These are phyloP conservation scores for Clostera curtula DNA, from an alignment of 2,888 invertebrate species.

Conservation along the genomic window DNA sequence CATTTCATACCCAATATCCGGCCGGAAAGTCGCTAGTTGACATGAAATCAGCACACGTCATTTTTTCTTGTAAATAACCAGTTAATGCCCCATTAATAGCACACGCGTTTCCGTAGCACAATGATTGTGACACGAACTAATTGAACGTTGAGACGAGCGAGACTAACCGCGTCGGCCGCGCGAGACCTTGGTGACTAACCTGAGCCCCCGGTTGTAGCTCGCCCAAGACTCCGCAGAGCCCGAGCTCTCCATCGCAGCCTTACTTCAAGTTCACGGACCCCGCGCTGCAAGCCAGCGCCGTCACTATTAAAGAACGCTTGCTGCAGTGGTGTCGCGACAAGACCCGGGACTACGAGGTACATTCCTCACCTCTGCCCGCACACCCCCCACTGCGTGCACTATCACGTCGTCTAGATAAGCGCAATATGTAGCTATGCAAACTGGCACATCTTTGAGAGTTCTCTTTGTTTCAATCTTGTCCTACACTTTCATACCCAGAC, in stretches of 20 bases:
- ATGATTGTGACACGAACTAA: constrained; percentile 28
- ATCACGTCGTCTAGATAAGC: constrained; percentile 7
- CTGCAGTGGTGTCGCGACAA: constrained; percentile 98
- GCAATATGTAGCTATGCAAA: constrained; percentile 7
- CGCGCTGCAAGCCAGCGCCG: constrained; percentile 91
- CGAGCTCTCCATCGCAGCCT: constrained; percentile 79
- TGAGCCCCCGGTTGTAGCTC: constrained; percentile 77
- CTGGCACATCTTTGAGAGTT: background rate
- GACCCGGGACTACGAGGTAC: constrained; percentile 98
- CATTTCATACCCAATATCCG: constrained; percentile 14
- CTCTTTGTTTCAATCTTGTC: background rate
- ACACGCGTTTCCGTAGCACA: constrained; percentile 34
- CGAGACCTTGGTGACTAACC: constrained; percentile 47
- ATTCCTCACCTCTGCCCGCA: constrained; percentile 31
- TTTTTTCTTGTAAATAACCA: constrained; percentile 40
- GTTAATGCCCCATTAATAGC: constrained; percentile 33
- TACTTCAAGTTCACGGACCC: constrained; percentile 95
- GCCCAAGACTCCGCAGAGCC: constrained; percentile 80
- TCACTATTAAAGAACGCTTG: constrained; percentile 96
- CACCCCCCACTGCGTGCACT: constrained; percentile 27
- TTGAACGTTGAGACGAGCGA: no score
- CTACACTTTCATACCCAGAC: constrained; percentile 1
- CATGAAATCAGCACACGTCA: constrained; percentile 23
- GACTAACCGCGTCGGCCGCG: constrained; percentile 23
- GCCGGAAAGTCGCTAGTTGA: constrained; percentile 24